Percentiles rank a stretch among this genome's conserved stretches.
Conservation (phyloP, 2,113 vertebrate species). For the Sitta europaea region DNA sequence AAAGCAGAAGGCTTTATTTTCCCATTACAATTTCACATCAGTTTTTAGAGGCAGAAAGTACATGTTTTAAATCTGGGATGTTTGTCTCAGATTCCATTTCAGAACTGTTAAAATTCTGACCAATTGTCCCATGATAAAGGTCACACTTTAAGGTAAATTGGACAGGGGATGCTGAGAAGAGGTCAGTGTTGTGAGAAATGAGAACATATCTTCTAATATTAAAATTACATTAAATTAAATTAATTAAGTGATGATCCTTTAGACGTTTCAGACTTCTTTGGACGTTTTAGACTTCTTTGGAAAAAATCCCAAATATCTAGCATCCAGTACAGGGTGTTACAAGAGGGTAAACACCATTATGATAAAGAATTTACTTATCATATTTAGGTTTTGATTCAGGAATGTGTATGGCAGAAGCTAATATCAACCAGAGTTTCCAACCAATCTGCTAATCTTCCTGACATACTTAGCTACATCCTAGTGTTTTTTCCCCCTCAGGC, state of each 20-base stretch:
- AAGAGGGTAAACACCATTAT: neutral
- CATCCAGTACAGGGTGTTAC: neutral
- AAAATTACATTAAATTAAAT: neutral
- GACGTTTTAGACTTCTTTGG: neutral
- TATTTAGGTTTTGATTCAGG: neutral
- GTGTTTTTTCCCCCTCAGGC: neutral
- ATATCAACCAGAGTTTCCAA: neutral
- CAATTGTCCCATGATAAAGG: neutral
- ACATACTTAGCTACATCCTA: neutral
- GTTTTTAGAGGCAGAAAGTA: constrained; percentile 26
- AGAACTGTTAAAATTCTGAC: neutral
- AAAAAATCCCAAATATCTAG: neutral
- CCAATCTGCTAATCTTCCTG: neutral
- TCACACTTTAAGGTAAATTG: neutral
- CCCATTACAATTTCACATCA: constrained; percentile 7
- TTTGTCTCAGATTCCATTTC: neutral
- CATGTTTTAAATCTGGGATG: neutral
- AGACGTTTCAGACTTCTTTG: neutral
- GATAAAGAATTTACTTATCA: neutral
- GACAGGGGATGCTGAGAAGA: neutral
- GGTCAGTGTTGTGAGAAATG: neutral
- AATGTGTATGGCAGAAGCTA: neutral
- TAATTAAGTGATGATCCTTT: neutral
- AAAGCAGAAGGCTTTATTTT: constrained; percentile 23
- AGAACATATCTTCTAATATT: neutral